Evolutionary conservation across 2,113 vertebrate genomes (phyloP).

Genomic region (Catagonus wagneri): DNA sequence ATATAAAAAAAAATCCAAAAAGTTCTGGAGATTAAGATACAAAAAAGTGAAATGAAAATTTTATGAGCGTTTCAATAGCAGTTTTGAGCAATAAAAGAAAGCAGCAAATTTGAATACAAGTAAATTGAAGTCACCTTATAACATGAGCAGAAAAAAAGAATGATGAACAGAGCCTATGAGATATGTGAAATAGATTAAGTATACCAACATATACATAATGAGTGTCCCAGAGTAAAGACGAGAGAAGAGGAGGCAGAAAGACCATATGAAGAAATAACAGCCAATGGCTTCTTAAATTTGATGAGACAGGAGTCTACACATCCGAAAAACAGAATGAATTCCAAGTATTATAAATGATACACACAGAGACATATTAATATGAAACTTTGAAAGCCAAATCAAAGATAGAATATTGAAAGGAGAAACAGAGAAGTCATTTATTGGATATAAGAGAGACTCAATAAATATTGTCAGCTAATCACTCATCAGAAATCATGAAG

Average conservation of each 20-base stretch:
- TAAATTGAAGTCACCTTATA: background rate
- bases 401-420: background rate
- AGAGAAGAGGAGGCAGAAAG: background rate
- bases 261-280: background rate
- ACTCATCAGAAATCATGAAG: background rate
- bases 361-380: background rate
- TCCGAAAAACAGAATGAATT: background rate
- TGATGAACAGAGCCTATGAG: background rate
- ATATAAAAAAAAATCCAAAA: background rate
- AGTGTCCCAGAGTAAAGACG: background rate
- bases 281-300: background rate
- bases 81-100: background rate
- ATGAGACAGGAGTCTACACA: background rate
- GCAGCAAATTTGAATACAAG: background rate
- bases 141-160: background rate
- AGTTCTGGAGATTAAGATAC: background rate
- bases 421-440: background rate
- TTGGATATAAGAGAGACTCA: background rate
- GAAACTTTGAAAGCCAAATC: background rate
- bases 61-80: background rate
- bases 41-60: background rate
- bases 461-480: background rate
- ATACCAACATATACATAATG: background rate
- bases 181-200: background rate
- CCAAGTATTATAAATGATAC: background rate